A percentile compares a stretch with the other conserved stretches of the same genome.
These are phyloP conservation scores for Erythrocercus mccallii DNA, from an alignment of 2,113 vertebrate species.

Conservation along the genomic window DNA sequence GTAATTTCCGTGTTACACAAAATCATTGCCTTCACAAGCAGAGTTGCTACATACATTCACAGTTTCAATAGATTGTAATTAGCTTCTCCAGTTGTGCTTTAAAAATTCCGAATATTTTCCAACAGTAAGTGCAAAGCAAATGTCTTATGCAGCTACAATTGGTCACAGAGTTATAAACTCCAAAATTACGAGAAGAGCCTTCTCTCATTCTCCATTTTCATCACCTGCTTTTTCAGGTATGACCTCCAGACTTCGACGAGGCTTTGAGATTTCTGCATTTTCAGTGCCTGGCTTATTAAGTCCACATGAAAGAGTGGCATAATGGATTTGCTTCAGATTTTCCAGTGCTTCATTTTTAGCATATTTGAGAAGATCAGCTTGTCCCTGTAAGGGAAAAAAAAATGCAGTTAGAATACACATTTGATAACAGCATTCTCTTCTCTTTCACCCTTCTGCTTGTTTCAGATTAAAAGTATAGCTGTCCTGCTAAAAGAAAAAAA, in stretches of 20 bases:
- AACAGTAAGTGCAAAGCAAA: slow-evolving; percentile 75
- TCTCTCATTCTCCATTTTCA: slow-evolving; percentile 78
- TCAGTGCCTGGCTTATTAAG: slow-evolving; percentile 83
- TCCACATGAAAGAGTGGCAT: slow-evolving; percentile 86
- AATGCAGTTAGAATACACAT: background rate
- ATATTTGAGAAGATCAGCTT: slow-evolving; percentile 93
- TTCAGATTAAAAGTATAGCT: background rate
- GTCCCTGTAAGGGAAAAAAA: slow-evolving; percentile 78
- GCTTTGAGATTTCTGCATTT: slow-evolving; percentile 63
- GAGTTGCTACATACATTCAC: slow-evolving; percentile 85
- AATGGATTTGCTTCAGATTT: slow-evolving; percentile 96
- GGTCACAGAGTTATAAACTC: slow-evolving; percentile 74
- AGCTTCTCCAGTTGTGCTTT: slow-evolving; percentile 90
- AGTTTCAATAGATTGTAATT: slow-evolving; percentile 75
- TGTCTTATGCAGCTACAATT: slow-evolving; percentile 64
- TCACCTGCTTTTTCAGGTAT: slow-evolving; percentile 87
- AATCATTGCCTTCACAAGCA: slow-evolving; percentile 72
- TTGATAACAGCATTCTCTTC: background rate
- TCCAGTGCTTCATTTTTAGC: slow-evolving; percentile 92
- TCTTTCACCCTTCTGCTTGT: background rate
- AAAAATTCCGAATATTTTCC: slow-evolving; percentile 70
- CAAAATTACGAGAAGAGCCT: background rate
- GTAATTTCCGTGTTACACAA: slow-evolving; percentile 65
- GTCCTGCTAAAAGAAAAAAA: background rate
- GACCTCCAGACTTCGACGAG: slow-evolving; percentile 83